Evolutionary conservation across 2,113 vertebrate genomes (phyloP).

Genomic region (Phalacrocorax pelagicus): DNA sequence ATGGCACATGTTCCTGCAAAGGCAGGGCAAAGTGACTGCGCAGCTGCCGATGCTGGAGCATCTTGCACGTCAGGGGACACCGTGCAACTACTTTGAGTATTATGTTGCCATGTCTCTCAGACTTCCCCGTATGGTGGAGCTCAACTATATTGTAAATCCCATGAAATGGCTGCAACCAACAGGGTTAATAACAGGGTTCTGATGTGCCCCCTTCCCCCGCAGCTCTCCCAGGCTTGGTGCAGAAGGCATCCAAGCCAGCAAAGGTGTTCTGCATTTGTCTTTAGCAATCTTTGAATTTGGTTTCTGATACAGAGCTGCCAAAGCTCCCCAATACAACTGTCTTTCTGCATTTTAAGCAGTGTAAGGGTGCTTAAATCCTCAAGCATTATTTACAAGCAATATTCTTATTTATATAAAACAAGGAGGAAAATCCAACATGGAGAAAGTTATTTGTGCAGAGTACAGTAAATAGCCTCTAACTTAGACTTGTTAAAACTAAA

Average conservation of each 20-base stretch:
- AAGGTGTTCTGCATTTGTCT: rapidly evolving
- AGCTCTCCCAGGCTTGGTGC: background rate
- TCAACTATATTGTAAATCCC: rapidly evolving
- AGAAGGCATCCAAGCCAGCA: background rate
- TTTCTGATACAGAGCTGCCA: background rate
- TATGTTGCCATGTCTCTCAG: background rate
- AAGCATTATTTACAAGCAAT: background rate
- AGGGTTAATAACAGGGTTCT: too few relatives aligned
- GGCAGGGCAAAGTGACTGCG: background rate
- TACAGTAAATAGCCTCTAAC: background rate
- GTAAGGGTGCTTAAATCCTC: background rate
- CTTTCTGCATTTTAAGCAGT: background rate
- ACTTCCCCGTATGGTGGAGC: rapidly evolving
- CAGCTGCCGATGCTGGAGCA: background rate
- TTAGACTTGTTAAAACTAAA: background rate
- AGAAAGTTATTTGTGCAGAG: background rate
- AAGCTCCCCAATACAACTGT: background rate
- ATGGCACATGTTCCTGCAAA: rapidly evolving
- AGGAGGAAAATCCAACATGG: background rate
- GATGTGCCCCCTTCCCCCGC: background rate
- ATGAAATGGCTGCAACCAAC: too few relatives aligned
- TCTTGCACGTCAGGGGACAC: rapidly evolving
- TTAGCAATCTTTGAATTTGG: background rate
- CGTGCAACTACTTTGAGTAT: rapidly evolving
- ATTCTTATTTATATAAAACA: background rate